Conservation (phyloP, 23 tunicate genomes). For the Trididemnum nubilum region DNA sequence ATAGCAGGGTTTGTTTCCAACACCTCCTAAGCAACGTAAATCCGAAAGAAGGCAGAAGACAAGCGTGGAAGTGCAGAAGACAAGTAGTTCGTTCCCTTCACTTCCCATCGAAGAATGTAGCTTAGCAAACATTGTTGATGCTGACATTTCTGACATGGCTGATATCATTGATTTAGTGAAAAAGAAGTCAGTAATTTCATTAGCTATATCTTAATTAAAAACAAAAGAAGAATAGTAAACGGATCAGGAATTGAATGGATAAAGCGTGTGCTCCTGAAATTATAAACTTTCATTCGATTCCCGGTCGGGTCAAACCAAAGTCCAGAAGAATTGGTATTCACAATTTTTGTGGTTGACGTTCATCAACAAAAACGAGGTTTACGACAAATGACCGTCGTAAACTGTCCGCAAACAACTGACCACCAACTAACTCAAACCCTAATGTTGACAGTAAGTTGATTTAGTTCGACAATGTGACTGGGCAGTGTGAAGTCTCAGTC, state of each 20-base stretch:
- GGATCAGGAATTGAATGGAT: no score
- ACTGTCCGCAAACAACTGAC: no score
- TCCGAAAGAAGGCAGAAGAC: not conserved
- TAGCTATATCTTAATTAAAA: not conserved
- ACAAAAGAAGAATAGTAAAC: no score
- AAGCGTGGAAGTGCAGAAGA: no score
- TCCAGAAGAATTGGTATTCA: not conserved
- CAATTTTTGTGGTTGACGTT: not conserved
- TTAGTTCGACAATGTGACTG: no score
- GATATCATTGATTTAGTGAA: slow-evolving; percentile 4
- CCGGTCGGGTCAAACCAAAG: not conserved
- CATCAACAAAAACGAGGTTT: not conserved
- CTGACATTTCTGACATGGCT: not conserved
- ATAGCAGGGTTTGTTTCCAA: not conserved
- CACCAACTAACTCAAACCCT: no score
- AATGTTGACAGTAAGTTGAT: no score
- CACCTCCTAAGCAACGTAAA: not conserved
- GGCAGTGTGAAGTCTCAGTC: no score
- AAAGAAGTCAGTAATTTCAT: not conserved
- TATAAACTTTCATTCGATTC: not conserved
- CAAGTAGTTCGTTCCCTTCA: not conserved
- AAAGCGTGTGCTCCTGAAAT: no score
- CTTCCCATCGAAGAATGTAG: not conserved
- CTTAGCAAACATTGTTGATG: not conserved
- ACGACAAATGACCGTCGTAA: no score